phyloP scores from a whole-genome alignment of 1,140 invertebrate genomes.

The Sesamia nonagrioides region DNA sequence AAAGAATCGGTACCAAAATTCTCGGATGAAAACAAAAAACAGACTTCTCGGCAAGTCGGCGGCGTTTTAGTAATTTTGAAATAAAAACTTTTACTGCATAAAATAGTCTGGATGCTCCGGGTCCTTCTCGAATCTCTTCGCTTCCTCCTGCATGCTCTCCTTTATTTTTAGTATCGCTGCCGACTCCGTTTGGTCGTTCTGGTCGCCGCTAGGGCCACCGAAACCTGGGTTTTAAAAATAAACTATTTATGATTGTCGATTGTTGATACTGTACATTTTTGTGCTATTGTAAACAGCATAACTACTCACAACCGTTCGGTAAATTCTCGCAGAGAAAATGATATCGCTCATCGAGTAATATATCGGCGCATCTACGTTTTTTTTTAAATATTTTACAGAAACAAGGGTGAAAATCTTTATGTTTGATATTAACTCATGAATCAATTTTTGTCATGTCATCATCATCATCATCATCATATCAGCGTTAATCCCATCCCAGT shows the following conservation, averaged over 20 bases:
- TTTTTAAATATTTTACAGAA: too few relatives aligned
- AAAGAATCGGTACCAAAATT: constrained; percentile 23
- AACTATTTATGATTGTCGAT: constrained; percentile 37
- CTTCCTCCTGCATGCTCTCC: constrained; percentile 99
- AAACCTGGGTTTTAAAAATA: constrained; percentile 73
- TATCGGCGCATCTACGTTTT: too few relatives aligned
- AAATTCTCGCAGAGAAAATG: too few relatives aligned
- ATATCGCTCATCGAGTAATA: too few relatives aligned
- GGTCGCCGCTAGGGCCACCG: constrained; percentile 87
- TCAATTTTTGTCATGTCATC: too few relatives aligned
- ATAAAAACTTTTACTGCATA: constrained; percentile 91
- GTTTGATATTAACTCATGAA: too few relatives aligned
- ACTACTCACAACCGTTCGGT: too few relatives aligned
- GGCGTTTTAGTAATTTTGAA: not conserved
- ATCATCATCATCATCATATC: too few relatives aligned
- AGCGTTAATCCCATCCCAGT: too few relatives aligned
- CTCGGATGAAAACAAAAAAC: not conserved
- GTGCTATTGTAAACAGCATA: not conserved
- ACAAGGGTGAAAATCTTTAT: too few relatives aligned
- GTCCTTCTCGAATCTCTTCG: constrained; percentile 99
- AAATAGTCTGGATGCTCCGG: constrained; percentile 98
- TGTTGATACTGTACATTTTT: constrained; percentile 23
- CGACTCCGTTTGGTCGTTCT: constrained; percentile 98
- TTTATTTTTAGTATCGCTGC: constrained; percentile 99
- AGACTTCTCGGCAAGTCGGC: not conserved